Conservation (phyloP, 2,797 vertebrate species). For the Pelodytes ibericus region DNA sequence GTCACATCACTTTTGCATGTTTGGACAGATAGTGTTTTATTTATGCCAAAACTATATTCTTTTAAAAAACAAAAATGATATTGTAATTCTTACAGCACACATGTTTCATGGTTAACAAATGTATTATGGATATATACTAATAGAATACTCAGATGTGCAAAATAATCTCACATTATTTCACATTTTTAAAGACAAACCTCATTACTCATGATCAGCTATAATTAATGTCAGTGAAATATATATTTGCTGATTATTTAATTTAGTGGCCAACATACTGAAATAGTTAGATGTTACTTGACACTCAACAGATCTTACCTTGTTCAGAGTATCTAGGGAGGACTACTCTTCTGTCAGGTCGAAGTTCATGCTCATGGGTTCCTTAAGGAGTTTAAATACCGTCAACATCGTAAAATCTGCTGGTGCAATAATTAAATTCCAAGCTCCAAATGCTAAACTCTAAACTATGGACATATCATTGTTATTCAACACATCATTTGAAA, state of each 20-base stretch:
- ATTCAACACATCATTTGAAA: not conserved
- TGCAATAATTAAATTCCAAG: not conserved
- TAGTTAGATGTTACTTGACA: conserved; percentile 43
- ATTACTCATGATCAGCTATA: conserved; percentile 10
- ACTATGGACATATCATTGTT: not conserved
- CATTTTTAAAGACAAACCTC: not conserved
- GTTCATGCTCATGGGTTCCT: conserved; percentile 28
- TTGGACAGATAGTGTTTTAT: conserved; percentile 8
- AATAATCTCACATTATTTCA: not conserved
- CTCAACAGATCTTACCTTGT: conserved; percentile 18
- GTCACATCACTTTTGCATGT: not conserved
- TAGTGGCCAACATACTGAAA: conserved; percentile 25
- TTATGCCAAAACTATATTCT: not conserved
- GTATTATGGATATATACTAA: not conserved
- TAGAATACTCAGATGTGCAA: not conserved
- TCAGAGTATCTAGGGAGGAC: conserved; percentile 24
- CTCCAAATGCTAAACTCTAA: not conserved
- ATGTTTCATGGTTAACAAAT: not conserved
- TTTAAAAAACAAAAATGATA: not conserved
- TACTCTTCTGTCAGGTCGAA: conserved; percentile 22
- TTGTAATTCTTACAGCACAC: not conserved
- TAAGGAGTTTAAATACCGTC: conserved; percentile 10
- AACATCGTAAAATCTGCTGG: conserved; percentile 12
- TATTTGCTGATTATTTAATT: conserved; percentile 25
- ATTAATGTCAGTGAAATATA: conserved; percentile 20